Evolutionary conservation across 1,140 invertebrate species (phyloP).

Genomic region (Platyscapa corneri): DNA sequence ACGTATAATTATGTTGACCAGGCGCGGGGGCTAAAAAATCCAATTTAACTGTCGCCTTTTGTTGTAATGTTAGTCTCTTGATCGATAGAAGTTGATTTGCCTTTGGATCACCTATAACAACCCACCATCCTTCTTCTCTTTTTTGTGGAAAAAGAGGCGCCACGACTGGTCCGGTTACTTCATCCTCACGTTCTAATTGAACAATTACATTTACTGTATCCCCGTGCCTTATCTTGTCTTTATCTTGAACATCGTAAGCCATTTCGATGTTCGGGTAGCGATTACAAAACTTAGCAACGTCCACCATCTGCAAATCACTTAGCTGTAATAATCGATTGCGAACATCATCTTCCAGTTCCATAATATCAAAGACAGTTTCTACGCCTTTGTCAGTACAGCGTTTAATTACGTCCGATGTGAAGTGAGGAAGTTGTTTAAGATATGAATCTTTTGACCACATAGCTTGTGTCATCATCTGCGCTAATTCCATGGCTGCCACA

Average conservation of each 20-base stretch:
- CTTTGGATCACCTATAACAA: conserved; percentile 97
- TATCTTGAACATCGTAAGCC: conserved; percentile 91
- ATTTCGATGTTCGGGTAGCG: conserved; percentile 99
- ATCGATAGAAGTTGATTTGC: conserved; percentile 96
- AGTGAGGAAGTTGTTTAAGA: conserved; percentile 97
- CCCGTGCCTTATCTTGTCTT: conserved; percentile 86
- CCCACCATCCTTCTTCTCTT: conserved; percentile 99
- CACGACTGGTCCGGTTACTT: conserved; percentile 96
- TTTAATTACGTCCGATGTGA: conserved; percentile 92
- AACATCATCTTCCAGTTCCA: conserved; percentile 98
- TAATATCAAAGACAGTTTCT: conserved; percentile 98
- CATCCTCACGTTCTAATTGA: conserved; percentile 96
- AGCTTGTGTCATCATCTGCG: conserved; percentile 99
- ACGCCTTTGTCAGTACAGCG: conserved; percentile 92
- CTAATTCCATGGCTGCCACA: conserved; percentile 98
- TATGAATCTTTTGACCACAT: conserved; percentile 99
- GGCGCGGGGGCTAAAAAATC: conserved; percentile 95
- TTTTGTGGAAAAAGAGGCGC: conserved; percentile 98
- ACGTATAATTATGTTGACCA: conserved; percentile 91
- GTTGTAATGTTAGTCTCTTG: conserved; percentile 94
- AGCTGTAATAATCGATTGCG: conserved; percentile 90
- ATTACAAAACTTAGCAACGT: conserved; percentile 99
- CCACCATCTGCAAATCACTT: conserved; percentile 91
- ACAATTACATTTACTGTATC: conserved; percentile 91
- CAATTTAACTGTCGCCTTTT: conserved; percentile 94